A percentile compares a stretch with the other conserved stretches of the same genome.
These are phyloP conservation scores for Amphipyra tragopoginis DNA, from an alignment of 2,888 invertebrate genomes.

Conservation along the genomic window DNA sequence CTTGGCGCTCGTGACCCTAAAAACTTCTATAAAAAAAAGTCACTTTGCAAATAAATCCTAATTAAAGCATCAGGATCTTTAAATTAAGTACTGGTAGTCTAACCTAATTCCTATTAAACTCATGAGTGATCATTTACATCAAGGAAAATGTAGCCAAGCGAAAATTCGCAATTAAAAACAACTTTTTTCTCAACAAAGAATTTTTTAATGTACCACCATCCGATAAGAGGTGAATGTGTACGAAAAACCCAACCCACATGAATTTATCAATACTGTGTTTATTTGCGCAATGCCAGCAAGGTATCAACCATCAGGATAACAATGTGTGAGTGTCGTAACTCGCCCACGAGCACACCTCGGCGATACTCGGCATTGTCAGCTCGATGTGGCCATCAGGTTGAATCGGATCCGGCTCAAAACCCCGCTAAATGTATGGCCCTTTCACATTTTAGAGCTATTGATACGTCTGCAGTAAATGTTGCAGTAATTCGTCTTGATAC, in stretches of 20 bases:
- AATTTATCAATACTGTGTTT: constrained; percentile 50
- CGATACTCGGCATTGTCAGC: constrained; percentile 50
- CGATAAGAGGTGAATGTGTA: constrained; percentile 30
- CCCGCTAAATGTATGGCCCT: constrained; percentile 40
- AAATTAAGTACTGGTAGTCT: no score
- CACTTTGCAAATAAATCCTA: no score
- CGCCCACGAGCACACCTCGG: constrained; percentile 60
- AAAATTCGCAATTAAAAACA: background rate
- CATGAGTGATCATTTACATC: constrained; percentile 21
- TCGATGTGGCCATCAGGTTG: constrained; percentile 49
- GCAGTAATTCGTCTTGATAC: background rate
- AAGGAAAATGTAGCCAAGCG: constrained; percentile 16
- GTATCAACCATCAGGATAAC: constrained; percentile 69
- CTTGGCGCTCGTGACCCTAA: no score
- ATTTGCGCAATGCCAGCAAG: constrained; percentile 56
- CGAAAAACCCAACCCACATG: constrained; percentile 57
- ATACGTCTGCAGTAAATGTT: constrained; percentile 10
- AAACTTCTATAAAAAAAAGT: no score
- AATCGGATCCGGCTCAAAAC: constrained; percentile 40
- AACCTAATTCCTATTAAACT: background rate
- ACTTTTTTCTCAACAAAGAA: constrained; percentile 5
- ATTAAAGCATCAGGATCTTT: no score
- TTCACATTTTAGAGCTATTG: constrained; percentile 50
- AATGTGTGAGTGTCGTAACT: constrained; percentile 69
- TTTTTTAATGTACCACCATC: constrained; percentile 46